Base-by-base conservation (phyloP, 2,888 invertebrate species). In the Drosophila bunnanda region DNA sequence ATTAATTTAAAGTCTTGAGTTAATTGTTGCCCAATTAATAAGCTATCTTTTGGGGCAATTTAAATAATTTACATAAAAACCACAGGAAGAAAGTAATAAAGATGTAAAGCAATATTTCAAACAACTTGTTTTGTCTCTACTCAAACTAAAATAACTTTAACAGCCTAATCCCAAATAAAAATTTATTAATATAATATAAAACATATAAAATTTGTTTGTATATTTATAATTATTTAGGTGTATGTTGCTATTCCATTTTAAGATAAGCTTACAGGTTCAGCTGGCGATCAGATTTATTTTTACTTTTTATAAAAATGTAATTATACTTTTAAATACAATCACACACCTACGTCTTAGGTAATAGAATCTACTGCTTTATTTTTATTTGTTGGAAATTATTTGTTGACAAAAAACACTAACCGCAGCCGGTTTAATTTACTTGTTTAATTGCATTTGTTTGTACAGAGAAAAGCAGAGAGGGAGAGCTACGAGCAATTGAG, bases 401-500 rank as follows among this genome's bases (percentile, higher is more conserved):
- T 44, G 53, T 46, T 54, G 25, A 66, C 13, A 54, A 15, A 44
- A 28, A 30, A 34, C 53, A 20, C 34, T 25, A 34, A n/a, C n/a
- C 15, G 15, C 46, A 46, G 13, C 59, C 36, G 58, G 20, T n/a
- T 39, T 41, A 48, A 60, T 59, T 64, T 60, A 28, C 60, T 38
- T 66, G 20, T 17, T 38, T 32, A 41, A 39, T 36, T 30, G 6
- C 10, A 22, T n/a, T 17, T 46, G 20, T 61, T 62, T 62, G 13
- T 22, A 5, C 9, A 38, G 20, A 22, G 17, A 57, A 17, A 43
- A 15, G 30, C 10, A n/a, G 10, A 12, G 25, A 38, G n/a, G n/a
- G 41, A 39, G 34, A n/a, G 9, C 20, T 15, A 8, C 10, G 9
- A 52, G 0, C 9, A 52, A 34, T 2, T 5, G 13, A 46, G 38